Evolutionary conservation across 1,140 invertebrate genomes (phyloP).

Genomic region (Aphelenchoides fujianensis): DNA sequence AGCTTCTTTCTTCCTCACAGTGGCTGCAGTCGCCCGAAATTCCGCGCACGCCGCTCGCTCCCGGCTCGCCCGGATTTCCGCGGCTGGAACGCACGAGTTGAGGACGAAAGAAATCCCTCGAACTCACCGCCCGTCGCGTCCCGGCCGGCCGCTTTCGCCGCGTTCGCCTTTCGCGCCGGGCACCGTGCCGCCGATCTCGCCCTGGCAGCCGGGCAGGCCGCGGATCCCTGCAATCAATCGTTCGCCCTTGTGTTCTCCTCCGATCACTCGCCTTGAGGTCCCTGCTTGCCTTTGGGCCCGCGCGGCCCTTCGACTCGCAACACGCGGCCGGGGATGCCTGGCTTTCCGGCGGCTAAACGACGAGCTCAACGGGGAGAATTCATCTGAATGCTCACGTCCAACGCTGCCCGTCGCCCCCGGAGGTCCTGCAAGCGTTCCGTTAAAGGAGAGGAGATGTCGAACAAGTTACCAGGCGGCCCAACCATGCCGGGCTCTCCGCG

Average conservation of each 20-base stretch:
- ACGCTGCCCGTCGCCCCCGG: neutral
- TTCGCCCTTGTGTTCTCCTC: too few species aligned
- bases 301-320: conserved; percentile 17
- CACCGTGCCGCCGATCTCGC: conserved; percentile 9
- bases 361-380: neutral
- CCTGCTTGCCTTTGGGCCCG: conserved; percentile 3
- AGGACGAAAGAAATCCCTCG: too few species aligned
- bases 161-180: conserved; percentile 7
- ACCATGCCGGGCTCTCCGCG: conserved; percentile 20
- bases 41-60: too few species aligned
- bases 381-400: conserved; percentile 5
- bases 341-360: neutral
- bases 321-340: conserved; percentile 14
- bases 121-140: too few species aligned
- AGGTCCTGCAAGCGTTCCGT: neutral
- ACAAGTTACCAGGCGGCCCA: neutral
- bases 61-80: too few species aligned
- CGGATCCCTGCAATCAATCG: too few species aligned
- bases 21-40: too few species aligned
- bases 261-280: conserved; percentile 1
- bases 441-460: neutral
- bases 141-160: too few species aligned
- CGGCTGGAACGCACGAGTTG: too few species aligned
- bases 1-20: too few species aligned
- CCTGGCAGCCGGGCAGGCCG: conserved; percentile 17